Evolutionary conservation across 1,140 invertebrate species (phyloP), one percentile per base, ranked within the genome.

Genomic region (Halyomorpha halys): DNA sequence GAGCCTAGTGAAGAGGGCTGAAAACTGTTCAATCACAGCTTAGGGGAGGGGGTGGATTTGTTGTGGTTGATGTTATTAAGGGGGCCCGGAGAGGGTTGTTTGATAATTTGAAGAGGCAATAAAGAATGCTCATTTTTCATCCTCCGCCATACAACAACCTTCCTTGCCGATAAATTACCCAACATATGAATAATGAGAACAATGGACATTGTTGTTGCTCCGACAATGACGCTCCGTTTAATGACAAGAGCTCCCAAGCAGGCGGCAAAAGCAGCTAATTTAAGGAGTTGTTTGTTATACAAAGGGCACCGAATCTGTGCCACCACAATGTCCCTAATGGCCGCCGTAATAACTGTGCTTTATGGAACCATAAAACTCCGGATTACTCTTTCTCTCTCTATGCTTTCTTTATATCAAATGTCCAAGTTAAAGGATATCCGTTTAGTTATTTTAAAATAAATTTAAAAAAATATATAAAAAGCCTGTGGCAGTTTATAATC

Each of bases 161-260:
- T 14, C 47, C 47, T 18, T 21, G 47, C 21, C 47, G 21, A 49
- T 49, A 49, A 49, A 49, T 49, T 49, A 49, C 47, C 47, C 47
- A 49, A 49, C 47, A 49, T 49, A 49, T 49, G 47, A 49, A 49
- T 49, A 49, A 49, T 49, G n/a, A 49, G 47, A 49, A 49, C 47
- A 49, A 49, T 19, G 47, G 47, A 49, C 47, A 49, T 49, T 49
- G 47, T 49, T 49, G 47, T 21, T 21, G n/a, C n/a, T 14, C 5
- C n/a, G 47, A 49, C 47, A 49, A 21, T 18, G 47, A 21, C 47
- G 47, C n/a, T 49, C 47, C 47, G 21, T 21, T 39, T 49, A 49
- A 49, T 49, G 47, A 49, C 47, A 19, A 49, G 6, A 49, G 47
- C 47, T 49, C 47, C 47, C 47, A 39, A 39, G 34, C 34, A 39